Conservation (phyloP, 2,888 invertebrate genomes). For the Pollenia griseotomentosa region DNA sequence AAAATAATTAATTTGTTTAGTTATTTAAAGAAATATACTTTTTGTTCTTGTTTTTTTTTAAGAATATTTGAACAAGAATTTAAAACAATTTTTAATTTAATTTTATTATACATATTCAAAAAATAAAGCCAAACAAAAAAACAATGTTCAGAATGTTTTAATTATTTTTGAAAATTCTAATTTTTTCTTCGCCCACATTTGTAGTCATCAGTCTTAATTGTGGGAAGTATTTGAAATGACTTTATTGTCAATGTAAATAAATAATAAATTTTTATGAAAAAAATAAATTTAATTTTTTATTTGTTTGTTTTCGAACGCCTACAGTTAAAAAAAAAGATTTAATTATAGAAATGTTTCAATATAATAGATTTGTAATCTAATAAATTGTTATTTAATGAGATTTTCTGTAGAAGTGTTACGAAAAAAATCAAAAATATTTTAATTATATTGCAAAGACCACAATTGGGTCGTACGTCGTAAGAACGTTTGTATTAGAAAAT, state of each 20-base stretch:
- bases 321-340: slow-evolving; percentile 10
- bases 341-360: not conserved
- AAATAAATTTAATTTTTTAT: slow-evolving; percentile 9
- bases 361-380: not conserved
- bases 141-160: slow-evolving; percentile 18
- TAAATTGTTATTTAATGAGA: slow-evolving; percentile 16
- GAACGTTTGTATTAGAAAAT: too few relatives aligned
- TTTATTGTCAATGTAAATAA: slow-evolving; percentile 52
- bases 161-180: slow-evolving; percentile 34
- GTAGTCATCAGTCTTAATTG: slow-evolving; percentile 30
- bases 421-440: not conserved
- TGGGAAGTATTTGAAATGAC: slow-evolving; percentile 56
- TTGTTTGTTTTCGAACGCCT: slow-evolving; percentile 31
- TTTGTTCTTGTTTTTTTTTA: too few relatives aligned
- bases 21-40: too few relatives aligned
- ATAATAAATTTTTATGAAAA: slow-evolving; percentile 35
- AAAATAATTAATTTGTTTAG: too few relatives aligned
- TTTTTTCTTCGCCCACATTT: slow-evolving; percentile 48
- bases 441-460: too few relatives aligned
- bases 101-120: too few relatives aligned
- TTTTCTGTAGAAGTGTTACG: not conserved
- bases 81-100: too few relatives aligned
- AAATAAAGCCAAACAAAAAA: not conserved
- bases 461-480: too few relatives aligned
- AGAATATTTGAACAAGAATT: too few relatives aligned